Percentiles rank a stretch among this genome's conserved stretches.
These are phyloP conservation scores for Oreortyx pictus DNA, from an alignment of 2,797 vertebrate genomes.

Conservation along the genomic window DNA sequence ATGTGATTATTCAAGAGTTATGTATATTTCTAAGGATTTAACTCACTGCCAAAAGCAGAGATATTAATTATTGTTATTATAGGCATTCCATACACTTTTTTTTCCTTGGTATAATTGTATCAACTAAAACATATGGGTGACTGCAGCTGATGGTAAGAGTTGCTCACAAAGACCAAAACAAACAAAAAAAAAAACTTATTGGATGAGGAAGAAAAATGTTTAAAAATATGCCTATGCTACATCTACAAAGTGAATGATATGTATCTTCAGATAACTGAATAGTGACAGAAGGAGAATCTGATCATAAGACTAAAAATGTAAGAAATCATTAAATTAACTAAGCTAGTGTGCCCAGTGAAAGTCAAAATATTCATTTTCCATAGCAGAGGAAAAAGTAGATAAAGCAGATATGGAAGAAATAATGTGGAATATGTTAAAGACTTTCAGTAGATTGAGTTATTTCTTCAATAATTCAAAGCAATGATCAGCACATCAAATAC, in stretches of 20 bases:
- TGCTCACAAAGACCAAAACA: neutral
- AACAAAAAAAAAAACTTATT: neutral
- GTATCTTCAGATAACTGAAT: neutral
- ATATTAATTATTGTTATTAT: neutral
- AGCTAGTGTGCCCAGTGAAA: neutral
- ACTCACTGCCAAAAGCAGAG: neutral
- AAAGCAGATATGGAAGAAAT: neutral
- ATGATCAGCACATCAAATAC: neutral
- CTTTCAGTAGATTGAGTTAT: neutral
- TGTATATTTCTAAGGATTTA: neutral
- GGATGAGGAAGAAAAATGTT: neutral
- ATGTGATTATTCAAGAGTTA: neutral
- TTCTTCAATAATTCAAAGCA: neutral
- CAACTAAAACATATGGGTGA: neutral
- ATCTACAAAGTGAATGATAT: neutral
- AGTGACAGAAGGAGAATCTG: neutral
- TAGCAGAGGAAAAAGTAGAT: neutral
- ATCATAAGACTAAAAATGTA: neutral
- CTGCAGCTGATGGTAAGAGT: neutral
- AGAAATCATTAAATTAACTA: neutral
- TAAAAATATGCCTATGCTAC: neutral
- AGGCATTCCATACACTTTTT: neutral
- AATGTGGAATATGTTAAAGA: neutral
- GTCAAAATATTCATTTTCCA: neutral
- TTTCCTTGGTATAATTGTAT: neutral